Evolutionary conservation across 2,113 vertebrate genomes (phyloP).

Genomic region (Scomber japonicus): DNA sequence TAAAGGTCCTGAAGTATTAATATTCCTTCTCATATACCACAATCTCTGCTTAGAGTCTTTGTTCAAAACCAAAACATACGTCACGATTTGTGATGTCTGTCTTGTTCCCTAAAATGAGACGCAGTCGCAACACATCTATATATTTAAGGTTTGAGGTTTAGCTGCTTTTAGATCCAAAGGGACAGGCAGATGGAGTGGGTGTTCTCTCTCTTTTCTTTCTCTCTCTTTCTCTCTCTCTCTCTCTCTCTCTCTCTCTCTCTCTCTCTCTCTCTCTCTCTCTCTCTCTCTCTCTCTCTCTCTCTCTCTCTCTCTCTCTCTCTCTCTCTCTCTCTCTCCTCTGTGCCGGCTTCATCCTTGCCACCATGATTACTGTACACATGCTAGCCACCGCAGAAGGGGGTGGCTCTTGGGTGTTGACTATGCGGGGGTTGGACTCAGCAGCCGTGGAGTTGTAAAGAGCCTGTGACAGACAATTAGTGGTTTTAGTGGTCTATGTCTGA

Average conservation of each 20-base stretch:
- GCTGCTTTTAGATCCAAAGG: constrained; percentile 70
- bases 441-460: constrained; percentile 60
- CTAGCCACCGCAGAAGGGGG: constrained; percentile 57
- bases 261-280: too few species aligned
- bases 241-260: too few species aligned
- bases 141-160: constrained; percentile 70
- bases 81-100: constrained; percentile 57
- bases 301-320: too few species aligned
- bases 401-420: constrained; percentile 69
- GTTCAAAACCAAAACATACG: constrained; percentile 13
- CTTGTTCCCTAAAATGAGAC: constrained; percentile 49
- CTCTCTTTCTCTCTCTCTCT: too few species aligned
- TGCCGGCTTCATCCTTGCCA: constrained; percentile 46
- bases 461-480: constrained; percentile 71
- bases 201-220: not conserved
- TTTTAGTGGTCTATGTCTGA: constrained; percentile 61
- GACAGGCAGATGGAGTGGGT: constrained; percentile 61
- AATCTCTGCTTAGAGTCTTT: constrained; percentile 10
- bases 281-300: too few species aligned
- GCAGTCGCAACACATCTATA: constrained; percentile 19
- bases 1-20: not conserved
- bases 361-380: constrained; percentile 64
- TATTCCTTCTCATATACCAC: not conserved
- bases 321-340: constrained; percentile 14
- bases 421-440: constrained; percentile 47